Conservation (phyloP, 2,113 vertebrate genomes). For the Labeo rohita region DNA sequence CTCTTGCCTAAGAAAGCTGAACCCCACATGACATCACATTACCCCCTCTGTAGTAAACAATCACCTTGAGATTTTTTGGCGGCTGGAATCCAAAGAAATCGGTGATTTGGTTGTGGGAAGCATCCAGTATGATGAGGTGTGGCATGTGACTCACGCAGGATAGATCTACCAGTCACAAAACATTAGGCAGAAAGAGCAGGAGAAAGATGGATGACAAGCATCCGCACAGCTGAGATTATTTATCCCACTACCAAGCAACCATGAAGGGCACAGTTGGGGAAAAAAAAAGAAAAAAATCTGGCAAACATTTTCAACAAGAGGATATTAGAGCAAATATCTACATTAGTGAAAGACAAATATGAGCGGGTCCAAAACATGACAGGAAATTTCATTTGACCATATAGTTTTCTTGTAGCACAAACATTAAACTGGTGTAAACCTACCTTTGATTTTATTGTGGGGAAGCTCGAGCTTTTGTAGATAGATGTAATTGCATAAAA, state of each 20-base stretch:
- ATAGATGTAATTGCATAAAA: slow-evolving; percentile 83
- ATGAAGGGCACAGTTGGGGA: slow-evolving; percentile 29
- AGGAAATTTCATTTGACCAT: slow-evolving; percentile 16
- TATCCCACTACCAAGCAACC: slow-evolving; percentile 19
- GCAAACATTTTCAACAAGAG: slow-evolving; percentile 30
- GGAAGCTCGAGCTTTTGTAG: slow-evolving; percentile 90
- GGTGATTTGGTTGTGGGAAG: slow-evolving; percentile 84
- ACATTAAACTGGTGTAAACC: slow-evolving; percentile 24
- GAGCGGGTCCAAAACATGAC: not conserved
- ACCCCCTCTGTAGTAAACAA: slow-evolving; percentile 70
- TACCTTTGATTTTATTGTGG: slow-evolving; percentile 90
- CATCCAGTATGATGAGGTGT: slow-evolving; percentile 82
- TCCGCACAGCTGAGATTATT: slow-evolving; percentile 30
- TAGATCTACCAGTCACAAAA: slow-evolving; percentile 79
- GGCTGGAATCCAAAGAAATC: slow-evolving; percentile 84
- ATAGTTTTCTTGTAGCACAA: slow-evolving; percentile 3
- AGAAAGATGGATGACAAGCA: slow-evolving; percentile 34
- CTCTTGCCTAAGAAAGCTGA: not conserved
- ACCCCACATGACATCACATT: slow-evolving; percentile 59
- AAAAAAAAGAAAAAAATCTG: not conserved
- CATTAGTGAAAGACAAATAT: slow-evolving; percentile 23
- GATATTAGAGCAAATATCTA: slow-evolving; percentile 37
- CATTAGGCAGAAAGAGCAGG: slow-evolving; percentile 42
- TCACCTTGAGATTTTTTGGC: slow-evolving; percentile 88
- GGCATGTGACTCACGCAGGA: slow-evolving; percentile 90